Base-by-base conservation (phyloP, 2,113 vertebrate genomes). In the Calypte anna region DNA sequence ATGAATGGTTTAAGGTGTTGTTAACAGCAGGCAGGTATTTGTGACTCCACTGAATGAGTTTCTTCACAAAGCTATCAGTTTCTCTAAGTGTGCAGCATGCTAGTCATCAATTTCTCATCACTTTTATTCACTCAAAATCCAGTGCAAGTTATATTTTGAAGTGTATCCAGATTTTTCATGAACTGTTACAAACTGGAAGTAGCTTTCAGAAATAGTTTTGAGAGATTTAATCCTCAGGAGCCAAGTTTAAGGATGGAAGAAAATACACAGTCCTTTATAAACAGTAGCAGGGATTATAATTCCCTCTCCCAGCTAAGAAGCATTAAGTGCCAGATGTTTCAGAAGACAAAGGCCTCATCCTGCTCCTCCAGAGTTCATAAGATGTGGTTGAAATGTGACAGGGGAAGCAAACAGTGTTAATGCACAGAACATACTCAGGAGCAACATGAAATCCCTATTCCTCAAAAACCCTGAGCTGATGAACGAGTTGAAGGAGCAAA, bases 271-370 rank as follows among this genome's bases (percentile, higher is more conserved):
- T 30, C 48, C 70, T 84, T 83, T 72, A 55, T 44, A 75, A 78
- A 89, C 82, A 92, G 69, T 25, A 79, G 62, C 40, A 76, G 54
- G 59, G 76, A 81, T 72, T 90, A 85, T 28, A 85, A 74, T 82
- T 86, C 79, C 57, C 79, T 87, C 62, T 82, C 58, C 27, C 54
- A 66, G 75, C 94, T 48, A 79, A 88, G 79, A 46, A 90, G 85
- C 38, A 67, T n/a, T 53, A 85, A 58, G 36, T 16, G 70, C 80
- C 66, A 88, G 54, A 89, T 54, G 50, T 59, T 96, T 86, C 25
- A 63, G 79, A 92, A 91, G 44, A 81, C 64, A 85, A 86, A 94
- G 62, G 55, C 15, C 43, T 86, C 57, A 46, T 69, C 73, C 33
- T 74, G 48, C 72, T 74, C 43, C 63, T 36, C 9, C 3, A 12